A percentile compares a stretch with the other conserved stretches of the same genome.
These are phyloP conservation scores for Bradysia coprophila DNA, from an alignment of 1,140 invertebrate genomes.

Conservation along the genomic window DNA sequence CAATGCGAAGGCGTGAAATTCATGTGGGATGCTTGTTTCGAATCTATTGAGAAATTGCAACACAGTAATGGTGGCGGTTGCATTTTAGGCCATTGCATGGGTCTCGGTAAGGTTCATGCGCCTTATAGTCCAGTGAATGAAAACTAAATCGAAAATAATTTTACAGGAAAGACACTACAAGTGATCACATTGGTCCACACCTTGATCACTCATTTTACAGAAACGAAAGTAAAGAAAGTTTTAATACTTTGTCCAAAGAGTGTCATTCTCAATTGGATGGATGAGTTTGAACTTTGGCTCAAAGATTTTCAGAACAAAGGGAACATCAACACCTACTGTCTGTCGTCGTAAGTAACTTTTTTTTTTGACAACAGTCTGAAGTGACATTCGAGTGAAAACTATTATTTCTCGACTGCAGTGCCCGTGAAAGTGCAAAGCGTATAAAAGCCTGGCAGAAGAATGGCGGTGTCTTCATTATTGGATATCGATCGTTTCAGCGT, in stretches of 20 bases:
- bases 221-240: constrained; percentile 51
- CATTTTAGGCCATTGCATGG: constrained; percentile 89
- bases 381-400: too few relatives aligned
- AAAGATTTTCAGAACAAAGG: constrained; percentile 36
- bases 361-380: constrained; percentile 34
- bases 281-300: constrained; percentile 84
- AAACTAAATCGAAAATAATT: not conserved
- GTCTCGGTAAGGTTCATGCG: constrained; percentile 37
- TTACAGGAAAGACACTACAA: constrained; percentile 27
- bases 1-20: constrained; percentile 86
- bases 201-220: constrained; percentile 43
- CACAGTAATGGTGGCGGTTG: constrained; percentile 59
- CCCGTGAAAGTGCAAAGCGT: constrained; percentile 42
- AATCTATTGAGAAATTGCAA: constrained; percentile 63
- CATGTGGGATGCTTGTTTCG: constrained; percentile 91
- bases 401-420: too few relatives aligned
- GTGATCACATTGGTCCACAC: constrained; percentile 83
- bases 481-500: constrained; percentile 86
- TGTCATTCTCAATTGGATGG: constrained; percentile 89
- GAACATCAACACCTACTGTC: constrained; percentile 53
- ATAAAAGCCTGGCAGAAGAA: constrained; percentile 60
- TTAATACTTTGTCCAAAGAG: constrained; percentile 86
- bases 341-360: constrained; percentile 39
- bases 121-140: not conserved
- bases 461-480: constrained; percentile 85